These are phyloP conservation scores for Himalopsyche tibetana DNA, from an alignment of 2,888 invertebrate species.

Conservation along the genomic window DNA sequence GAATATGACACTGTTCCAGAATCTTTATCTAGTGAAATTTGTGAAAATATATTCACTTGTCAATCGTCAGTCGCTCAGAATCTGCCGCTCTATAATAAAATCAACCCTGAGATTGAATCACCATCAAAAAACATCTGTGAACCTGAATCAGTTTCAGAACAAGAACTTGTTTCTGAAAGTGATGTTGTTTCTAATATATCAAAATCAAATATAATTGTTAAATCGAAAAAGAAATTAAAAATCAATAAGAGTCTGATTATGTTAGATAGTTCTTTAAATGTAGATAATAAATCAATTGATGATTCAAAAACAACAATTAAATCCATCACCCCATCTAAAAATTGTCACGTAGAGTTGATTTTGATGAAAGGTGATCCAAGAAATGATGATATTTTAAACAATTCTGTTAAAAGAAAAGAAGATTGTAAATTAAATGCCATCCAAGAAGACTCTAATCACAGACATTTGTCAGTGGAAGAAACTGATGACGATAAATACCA, in stretches of 20 bases:
- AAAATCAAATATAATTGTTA: not conserved
- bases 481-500: not conserved
- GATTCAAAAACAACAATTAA: slow-evolving; percentile 17
- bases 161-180: not conserved
- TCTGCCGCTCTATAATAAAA: not conserved
- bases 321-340: not conserved
- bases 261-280: not conserved
- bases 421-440: not conserved
- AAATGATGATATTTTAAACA: not conserved
- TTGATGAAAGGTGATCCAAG: slow-evolving; percentile 5
- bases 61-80: slow-evolving; percentile 25
- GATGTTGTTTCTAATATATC: not conserved
- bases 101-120: not conserved
- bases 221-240: slow-evolving; percentile 20
- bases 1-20: not conserved
- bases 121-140: not conserved
- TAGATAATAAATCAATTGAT: slow-evolving; percentile 4
- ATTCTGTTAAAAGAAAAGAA: not conserved
- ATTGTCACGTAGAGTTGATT: slow-evolving; percentile 16
- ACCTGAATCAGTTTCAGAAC: not conserved
- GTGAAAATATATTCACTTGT: slow-evolving; percentile 2
- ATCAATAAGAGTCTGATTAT: not conserved
- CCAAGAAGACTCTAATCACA: not conserved
- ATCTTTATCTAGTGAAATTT: not conserved
- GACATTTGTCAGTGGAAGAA: not conserved